These are phyloP conservation scores for Elaphurus davidianus DNA, from an alignment of 2,113 vertebrate genomes.

Conservation along the genomic window DNA sequence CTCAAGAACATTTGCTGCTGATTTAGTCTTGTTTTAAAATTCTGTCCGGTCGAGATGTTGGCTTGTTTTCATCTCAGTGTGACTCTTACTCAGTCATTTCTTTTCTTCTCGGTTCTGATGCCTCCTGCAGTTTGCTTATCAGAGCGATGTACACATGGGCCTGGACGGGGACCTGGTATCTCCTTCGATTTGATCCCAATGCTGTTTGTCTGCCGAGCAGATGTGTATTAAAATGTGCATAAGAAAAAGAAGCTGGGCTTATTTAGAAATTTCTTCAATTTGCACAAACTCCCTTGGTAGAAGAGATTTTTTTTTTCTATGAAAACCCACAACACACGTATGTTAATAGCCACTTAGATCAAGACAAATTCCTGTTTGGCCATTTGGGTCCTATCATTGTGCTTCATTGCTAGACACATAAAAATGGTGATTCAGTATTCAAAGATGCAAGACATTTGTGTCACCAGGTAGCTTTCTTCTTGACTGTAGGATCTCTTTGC, in stretches of 20 bases:
- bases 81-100: background rate
- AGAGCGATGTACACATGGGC: background rate
- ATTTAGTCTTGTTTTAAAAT: constrained; percentile 40
- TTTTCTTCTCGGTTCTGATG: background rate
- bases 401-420: background rate
- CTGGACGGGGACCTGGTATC: background rate
- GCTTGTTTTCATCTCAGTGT: constrained; percentile 36
- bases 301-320: background rate
- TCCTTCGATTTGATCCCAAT: background rate
- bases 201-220: constrained; percentile 27
- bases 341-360: constrained; percentile 22
- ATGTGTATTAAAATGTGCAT: constrained; percentile 32
- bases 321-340: constrained; percentile 38
- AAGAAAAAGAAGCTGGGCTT: constrained; percentile 32
- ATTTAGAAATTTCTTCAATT: constrained; percentile 25
- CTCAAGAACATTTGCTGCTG: constrained; percentile 38
- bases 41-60: background rate
- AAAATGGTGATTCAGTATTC: background rate
- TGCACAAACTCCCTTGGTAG: background rate
- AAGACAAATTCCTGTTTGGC: background rate
- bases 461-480: background rate
- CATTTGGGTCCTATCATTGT: background rate
- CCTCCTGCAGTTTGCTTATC: constrained; percentile 48
- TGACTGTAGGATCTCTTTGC: background rate
- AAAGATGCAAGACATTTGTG: background rate